Evolutionary conservation across 2,113 vertebrate species (phyloP).

Genomic region (Cygnus atratus): DNA sequence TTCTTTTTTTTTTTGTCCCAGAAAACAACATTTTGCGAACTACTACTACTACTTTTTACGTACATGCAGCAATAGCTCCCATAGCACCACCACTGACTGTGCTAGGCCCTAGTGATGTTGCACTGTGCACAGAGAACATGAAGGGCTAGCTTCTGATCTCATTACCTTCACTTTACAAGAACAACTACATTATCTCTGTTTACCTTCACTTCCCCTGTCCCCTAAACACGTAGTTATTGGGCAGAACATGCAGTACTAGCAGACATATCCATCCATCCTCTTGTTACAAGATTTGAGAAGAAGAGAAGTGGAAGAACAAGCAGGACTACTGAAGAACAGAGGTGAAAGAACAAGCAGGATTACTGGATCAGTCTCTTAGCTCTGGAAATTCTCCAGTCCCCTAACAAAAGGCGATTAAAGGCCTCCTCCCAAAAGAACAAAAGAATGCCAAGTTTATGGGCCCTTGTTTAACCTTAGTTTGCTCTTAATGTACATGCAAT

Average conservation of each 20-base stretch:
- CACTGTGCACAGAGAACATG: not conserved
- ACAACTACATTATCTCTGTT: not conserved
- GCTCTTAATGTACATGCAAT: not conserved
- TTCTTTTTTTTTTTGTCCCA: not conserved
- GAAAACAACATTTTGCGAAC: not conserved
- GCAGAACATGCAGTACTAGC: not conserved
- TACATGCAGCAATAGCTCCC: not conserved
- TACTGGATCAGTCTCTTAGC: not conserved
- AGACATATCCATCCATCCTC: not conserved
- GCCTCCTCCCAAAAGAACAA: not conserved
- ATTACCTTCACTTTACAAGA: not conserved
- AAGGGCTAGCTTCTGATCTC: not conserved
- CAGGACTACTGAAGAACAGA: not conserved
- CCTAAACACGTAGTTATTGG: not conserved
- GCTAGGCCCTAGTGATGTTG: not conserved
- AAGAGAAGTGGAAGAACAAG: not conserved
- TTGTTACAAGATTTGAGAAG: not conserved
- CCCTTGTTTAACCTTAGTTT: not conserved
- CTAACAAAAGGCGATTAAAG: not conserved
- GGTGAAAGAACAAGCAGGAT: not conserved
- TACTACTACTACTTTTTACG: not conserved
- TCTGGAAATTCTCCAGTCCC: not conserved
- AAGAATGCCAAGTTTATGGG: not conserved
- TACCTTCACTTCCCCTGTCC: not conserved
- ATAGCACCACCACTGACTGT: not conserved